Evolutionary conservation across 2,797 vertebrate genomes (phyloP).

Genomic region (Petrocephalus schoutedeni): DNA sequence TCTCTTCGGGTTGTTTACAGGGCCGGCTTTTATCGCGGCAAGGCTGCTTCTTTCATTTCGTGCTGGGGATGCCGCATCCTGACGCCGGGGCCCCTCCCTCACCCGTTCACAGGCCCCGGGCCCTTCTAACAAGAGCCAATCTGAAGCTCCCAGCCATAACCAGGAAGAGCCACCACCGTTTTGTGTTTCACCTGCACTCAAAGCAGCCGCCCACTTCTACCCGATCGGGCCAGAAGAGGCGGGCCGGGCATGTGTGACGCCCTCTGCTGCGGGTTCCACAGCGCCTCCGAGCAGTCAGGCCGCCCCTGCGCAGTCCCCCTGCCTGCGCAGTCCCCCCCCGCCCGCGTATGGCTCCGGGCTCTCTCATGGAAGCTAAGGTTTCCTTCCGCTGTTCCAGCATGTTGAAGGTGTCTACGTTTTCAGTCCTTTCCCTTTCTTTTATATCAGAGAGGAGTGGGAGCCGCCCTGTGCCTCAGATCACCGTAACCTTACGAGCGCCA

Average conservation of each 20-base stretch:
- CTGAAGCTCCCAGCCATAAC: constrained; percentile 54
- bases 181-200: constrained; percentile 47
- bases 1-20: background rate
- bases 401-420: background rate
- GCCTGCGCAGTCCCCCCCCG: background rate
- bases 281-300: background rate
- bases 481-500: background rate
- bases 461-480: background rate
- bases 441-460: background rate
- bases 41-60: background rate
- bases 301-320: background rate
- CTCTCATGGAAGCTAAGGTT: background rate
- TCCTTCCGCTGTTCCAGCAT: background rate
- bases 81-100: background rate
- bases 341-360: background rate
- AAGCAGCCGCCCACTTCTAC: background rate
- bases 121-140: constrained; percentile 36
- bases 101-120: background rate
- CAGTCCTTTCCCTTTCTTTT: background rate
- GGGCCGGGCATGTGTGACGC: background rate
- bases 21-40: background rate
- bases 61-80: background rate
- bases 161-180: constrained; percentile 63
- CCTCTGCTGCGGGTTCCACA: background rate
- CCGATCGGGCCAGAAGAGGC: background rate